phyloP scores from a whole-genome alignment of 1,140 invertebrate genomes.

The honey bee (Apis mellifera) region Amel_HAv3.1 CM009932.2:14542501-14543000 shows the following conservation, averaged over 20 bases:
- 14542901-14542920: constrained; percentile 65
- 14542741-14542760: neutral
- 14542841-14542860: constrained; percentile 19
- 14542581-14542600: neutral
- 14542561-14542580: neutral
- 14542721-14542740: too few species aligned
- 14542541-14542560: neutral
- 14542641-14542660: neutral
- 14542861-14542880: constrained; percentile 1
- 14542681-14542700: neutral
- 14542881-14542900: constrained; percentile 19
- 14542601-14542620: neutral
- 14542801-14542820: neutral
- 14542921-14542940: constrained; percentile 62
- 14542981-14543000: constrained; percentile 33
- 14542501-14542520: constrained; percentile 56
- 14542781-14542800: rapidly evolving
- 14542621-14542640: neutral
- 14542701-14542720: too few species aligned
- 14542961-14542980: constrained; percentile 58
- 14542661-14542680: neutral
- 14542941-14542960: constrained; percentile 54
- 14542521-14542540: neutral
- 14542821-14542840: neutral
- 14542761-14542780: neutral